Conservation (phyloP, 1,140 invertebrate genomes). For the Gonatopus flavifemur region DNA sequence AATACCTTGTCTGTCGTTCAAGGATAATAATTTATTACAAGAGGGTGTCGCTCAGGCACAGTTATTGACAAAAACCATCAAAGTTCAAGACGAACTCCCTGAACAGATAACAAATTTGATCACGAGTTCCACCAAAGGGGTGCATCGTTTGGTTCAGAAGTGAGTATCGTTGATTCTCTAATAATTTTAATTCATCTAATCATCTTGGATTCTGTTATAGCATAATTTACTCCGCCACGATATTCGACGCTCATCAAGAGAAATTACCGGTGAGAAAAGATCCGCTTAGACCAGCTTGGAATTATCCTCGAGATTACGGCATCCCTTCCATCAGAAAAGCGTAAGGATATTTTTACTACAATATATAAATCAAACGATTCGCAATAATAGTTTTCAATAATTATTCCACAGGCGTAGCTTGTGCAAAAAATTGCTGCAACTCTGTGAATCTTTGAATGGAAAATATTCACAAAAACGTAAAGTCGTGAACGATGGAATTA, state of each 20-base stretch:
- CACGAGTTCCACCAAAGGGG: conserved; percentile 49
- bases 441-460: conserved; percentile 68
- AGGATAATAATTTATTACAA: conserved; percentile 66
- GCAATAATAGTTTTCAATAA: too few species aligned
- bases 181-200: neutral
- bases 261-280: conserved; percentile 75
- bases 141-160: conserved; percentile 47
- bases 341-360: conserved; percentile 67
- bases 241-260: conserved; percentile 78
- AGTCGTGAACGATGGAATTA: conserved; percentile 61
- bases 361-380: too few species aligned
- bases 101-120: conserved; percentile 55
- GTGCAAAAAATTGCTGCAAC: conserved; percentile 69
- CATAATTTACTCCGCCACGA: conserved; percentile 68
- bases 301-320: conserved; percentile 72
- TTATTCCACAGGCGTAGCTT: conserved; percentile 66
- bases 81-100: conserved; percentile 65
- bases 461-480: conserved; percentile 56
- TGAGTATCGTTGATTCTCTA: conserved; percentile 30
- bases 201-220: conserved; percentile 30
- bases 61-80: conserved; percentile 73
- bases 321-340: conserved; percentile 70
- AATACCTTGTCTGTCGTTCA: conserved; percentile 62
- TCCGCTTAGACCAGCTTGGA: conserved; percentile 67
- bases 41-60: conserved; percentile 73